These are phyloP conservation scores for Hemicrepidius hirtus DNA, from an alignment of 2,888 invertebrate genomes.

Conservation along the genomic window DNA sequence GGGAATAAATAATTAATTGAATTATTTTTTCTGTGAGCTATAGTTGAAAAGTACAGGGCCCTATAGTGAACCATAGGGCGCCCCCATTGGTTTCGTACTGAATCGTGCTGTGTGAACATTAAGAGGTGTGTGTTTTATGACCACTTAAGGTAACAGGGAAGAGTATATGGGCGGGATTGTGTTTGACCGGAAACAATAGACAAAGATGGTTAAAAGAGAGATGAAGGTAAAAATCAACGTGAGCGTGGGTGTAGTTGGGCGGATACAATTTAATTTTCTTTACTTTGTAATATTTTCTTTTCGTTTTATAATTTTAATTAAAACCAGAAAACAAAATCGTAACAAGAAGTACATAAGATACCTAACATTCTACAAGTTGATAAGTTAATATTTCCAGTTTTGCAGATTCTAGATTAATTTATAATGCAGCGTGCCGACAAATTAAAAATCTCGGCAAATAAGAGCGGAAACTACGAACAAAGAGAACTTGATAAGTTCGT, in stretches of 20 bases:
- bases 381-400: background rate
- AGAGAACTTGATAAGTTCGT: slow-evolving; percentile 35
- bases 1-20: too few species aligned
- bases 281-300: background rate
- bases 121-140: background rate
- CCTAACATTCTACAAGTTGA: background rate
- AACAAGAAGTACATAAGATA: too few species aligned
- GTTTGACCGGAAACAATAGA: slow-evolving; percentile 18
- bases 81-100: background rate
- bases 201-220: background rate
- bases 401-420: background rate
- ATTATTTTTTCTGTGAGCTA: too few species aligned
- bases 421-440: slow-evolving; percentile 5
- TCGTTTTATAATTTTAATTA: background rate
- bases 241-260: slow-evolving; percentile 20
- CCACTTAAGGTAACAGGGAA: background rate
- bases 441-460: slow-evolving; percentile 34
- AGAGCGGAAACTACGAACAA: slow-evolving; percentile 41
- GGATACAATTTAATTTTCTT: background rate
- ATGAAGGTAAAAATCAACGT: background rate
- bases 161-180: slow-evolving; percentile 14
- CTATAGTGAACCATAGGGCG: too few species aligned
- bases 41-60: too few species aligned
- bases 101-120: background rate
- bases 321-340: too few species aligned